Percentiles rank a stretch among this genome's conserved stretches.
Evolutionary conservation across 1,140 invertebrate species (phyloP).

Genomic region (Lepeophtheirus salmonis): DNA sequence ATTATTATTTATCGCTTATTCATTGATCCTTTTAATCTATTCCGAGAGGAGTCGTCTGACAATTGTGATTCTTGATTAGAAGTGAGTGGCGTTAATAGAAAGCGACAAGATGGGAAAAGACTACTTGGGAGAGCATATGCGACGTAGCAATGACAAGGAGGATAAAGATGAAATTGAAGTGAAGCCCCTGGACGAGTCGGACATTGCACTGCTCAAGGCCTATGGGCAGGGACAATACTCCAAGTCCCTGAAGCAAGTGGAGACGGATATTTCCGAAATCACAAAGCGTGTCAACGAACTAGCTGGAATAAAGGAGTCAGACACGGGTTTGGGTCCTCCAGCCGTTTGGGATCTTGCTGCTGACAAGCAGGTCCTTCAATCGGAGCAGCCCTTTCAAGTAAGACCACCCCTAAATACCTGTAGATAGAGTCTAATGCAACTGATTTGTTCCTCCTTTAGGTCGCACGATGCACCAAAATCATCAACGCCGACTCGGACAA

Average conservation of each 20-base stretch:
- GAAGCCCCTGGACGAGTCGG: slow-evolving; percentile 91
- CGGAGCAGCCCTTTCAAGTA: slow-evolving; percentile 84
- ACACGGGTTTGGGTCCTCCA: slow-evolving; percentile 76
- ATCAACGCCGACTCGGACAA: slow-evolving; percentile 95
- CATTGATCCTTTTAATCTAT: too few species aligned
- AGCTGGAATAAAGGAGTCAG: slow-evolving; percentile 66
- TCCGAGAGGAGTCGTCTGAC: too few species aligned
- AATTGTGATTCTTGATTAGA: too few species aligned
- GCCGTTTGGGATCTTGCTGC: slow-evolving; percentile 97
- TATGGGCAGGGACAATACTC: slow-evolving; percentile 55
- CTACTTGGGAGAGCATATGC: slow-evolving; percentile 14
- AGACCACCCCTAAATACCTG: too few species aligned
- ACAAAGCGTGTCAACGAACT: slow-evolving; percentile 96
- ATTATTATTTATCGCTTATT: too few species aligned
- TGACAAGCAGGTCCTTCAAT: slow-evolving; percentile 94
- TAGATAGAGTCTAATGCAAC: background rate
- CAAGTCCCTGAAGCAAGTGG: slow-evolving; percentile 81
- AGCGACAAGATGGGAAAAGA: slow-evolving; percentile 18
- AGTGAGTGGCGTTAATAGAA: too few species aligned
- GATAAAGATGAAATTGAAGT: slow-evolving; percentile 68
- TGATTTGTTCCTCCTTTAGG: slow-evolving; percentile 35
- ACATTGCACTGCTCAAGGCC: slow-evolving; percentile 89
- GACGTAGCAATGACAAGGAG: slow-evolving; percentile 33
- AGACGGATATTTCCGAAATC: slow-evolving; percentile 70
- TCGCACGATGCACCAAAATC: slow-evolving; percentile 94